Conservation (phyloP, 2,888 invertebrate genomes). For the Lepidochitona cinerea region DNA sequence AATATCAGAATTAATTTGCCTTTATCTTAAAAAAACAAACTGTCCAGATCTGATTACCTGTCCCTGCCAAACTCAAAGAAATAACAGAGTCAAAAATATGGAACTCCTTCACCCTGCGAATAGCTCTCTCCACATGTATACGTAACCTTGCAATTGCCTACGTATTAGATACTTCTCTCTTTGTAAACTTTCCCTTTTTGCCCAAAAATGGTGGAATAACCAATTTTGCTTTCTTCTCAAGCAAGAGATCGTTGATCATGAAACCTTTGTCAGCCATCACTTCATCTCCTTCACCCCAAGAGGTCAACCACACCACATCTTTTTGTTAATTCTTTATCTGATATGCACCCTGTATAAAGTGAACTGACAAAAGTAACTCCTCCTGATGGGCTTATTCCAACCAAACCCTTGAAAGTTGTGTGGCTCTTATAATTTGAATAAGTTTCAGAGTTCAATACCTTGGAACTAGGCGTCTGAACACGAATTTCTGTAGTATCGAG, state of each 20-base stretch:
- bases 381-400: slow-evolving; percentile 24
- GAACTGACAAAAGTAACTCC: slow-evolving; percentile 18
- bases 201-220: slow-evolving; percentile 24
- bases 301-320: slow-evolving; percentile 13
- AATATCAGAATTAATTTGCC: too few relatives aligned
- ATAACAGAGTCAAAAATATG: slow-evolving; percentile 5
- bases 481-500: not conserved
- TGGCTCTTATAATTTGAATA: slow-evolving; percentile 18
- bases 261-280: slow-evolving; percentile 31
- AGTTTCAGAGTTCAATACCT: not conserved
- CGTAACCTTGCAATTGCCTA: slow-evolving; percentile 10
- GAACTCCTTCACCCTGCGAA: slow-evolving; percentile 16
- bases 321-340: slow-evolving; percentile 23
- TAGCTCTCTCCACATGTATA: slow-evolving; percentile 17
- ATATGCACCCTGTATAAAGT: slow-evolving; percentile 18
- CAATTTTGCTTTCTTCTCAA: slow-evolving; percentile 8
- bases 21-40: too few relatives aligned
- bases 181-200: slow-evolving; percentile 10
- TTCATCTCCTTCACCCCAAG: slow-evolving; percentile 20
- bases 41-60: not conserved
- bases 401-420: slow-evolving; percentile 19
- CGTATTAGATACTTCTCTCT: slow-evolving; percentile 4
- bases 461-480: not conserved
- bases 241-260: slow-evolving; percentile 16
- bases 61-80: not conserved